Evolutionary conservation across 2,113 vertebrate genomes (phyloP).

Genomic region (Chaenogobius annularis): DNA sequence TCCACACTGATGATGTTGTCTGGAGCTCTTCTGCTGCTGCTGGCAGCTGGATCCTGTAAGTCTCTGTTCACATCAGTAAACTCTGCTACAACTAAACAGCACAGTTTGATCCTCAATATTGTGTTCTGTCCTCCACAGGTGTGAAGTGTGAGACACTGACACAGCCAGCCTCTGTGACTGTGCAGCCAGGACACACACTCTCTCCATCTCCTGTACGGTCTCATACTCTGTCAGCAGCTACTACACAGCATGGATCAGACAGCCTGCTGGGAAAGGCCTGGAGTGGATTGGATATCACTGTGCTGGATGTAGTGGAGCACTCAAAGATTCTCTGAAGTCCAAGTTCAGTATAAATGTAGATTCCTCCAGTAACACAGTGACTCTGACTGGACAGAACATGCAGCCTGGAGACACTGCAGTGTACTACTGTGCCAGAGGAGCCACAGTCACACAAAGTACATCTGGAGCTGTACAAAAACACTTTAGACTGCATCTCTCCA

Average conservation of each 20-base stretch:
- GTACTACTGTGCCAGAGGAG: conserved; percentile 7
- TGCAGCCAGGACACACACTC: conserved; percentile 1
- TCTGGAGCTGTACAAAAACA: conserved; percentile 1
- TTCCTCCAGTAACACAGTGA: background rate
- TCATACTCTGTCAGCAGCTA: background rate
- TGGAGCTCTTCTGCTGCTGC: no score
- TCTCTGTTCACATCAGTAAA: no score
- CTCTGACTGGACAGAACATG: background rate
- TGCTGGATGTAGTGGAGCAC: background rate
- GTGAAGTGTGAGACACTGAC: conserved; percentile 7
- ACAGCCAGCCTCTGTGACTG: conserved; percentile 6
- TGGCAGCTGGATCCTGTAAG: no score
- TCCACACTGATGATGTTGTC: no score
- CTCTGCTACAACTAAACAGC: no score
- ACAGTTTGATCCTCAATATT: background rate
- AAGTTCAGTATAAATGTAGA: background rate
- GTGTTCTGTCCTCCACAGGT: background rate
- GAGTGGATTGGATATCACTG: conserved; percentile 29
- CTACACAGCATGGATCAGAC: conserved; percentile 46
- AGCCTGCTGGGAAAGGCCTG: conserved; percentile 31
- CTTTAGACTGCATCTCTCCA: no score
- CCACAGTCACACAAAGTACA: conserved; percentile 5
- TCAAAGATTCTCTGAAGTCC: background rate
- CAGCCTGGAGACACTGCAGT: conserved; percentile 28
- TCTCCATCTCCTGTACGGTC: background rate